Evolutionary conservation across 2,797 vertebrate genomes (phyloP).

Genomic region (Acanthopagrus latus): DNA sequence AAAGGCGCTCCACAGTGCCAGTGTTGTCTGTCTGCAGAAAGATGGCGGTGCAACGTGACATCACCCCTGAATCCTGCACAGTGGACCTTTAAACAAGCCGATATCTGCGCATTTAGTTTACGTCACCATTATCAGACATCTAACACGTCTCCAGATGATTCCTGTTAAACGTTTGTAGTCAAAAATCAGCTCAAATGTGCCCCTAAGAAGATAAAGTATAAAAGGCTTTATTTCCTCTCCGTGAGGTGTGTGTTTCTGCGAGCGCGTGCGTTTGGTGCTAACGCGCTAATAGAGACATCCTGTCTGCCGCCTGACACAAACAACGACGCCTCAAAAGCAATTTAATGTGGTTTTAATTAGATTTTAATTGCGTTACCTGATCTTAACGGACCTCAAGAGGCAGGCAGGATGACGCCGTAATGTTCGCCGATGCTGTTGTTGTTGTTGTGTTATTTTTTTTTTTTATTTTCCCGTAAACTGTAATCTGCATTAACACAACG

Average conservation of each 20-base stretch:
- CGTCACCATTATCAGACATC: not conserved
- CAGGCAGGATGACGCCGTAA: slow-evolving; percentile 22
- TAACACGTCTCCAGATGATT: not conserved
- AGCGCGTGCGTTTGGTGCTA: not conserved
- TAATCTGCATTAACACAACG: slow-evolving; percentile 37
- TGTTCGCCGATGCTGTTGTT: slow-evolving; percentile 28
- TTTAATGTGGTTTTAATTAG: slow-evolving; percentile 74
- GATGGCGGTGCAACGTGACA: no score
- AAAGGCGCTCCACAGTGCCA: no score
- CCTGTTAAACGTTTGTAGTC: not conserved
- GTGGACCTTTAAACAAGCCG: no score
- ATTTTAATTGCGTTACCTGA: slow-evolving; percentile 79
- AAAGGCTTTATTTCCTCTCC: not conserved
- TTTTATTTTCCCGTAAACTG: slow-evolving; percentile 25
- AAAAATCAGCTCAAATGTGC: not conserved
- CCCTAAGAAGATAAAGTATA: not conserved
- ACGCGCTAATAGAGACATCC: slow-evolving; percentile 64
- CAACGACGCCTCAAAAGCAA: slow-evolving; percentile 52
- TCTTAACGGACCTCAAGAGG: slow-evolving; percentile 66
- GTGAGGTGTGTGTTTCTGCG: not conserved
- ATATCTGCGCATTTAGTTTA: no score
- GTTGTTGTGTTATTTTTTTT: not conserved
- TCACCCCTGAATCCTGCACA: no score
- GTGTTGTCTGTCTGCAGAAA: no score
- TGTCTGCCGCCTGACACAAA: slow-evolving; percentile 47